These are phyloP conservation scores for Lepilemur septentrionalis DNA, from an alignment of 2,797 vertebrate species.

Conservation along the genomic window DNA sequence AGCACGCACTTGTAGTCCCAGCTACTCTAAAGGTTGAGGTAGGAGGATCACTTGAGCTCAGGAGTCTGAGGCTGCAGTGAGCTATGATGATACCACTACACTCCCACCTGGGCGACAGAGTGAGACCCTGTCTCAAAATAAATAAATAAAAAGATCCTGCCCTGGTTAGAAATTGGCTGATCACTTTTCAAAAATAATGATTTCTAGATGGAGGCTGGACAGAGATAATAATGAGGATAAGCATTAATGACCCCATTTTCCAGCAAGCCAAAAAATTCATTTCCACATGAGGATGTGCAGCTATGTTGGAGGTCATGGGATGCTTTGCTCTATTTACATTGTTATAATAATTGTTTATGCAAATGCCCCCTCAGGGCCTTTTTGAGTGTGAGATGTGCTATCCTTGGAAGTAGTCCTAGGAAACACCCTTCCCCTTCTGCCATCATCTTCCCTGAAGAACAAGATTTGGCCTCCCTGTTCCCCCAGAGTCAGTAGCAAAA, in stretches of 20 bases:
- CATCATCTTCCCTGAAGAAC: neutral
- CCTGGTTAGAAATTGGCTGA: neutral
- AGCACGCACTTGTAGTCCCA: neutral
- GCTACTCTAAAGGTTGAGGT: neutral
- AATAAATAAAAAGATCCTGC: neutral
- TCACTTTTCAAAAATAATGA: slow-evolving; percentile 29
- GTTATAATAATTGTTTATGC: neutral
- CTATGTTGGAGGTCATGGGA: neutral
- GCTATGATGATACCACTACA: neutral
- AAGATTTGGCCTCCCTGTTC: neutral
- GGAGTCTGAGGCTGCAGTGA: too few species aligned
- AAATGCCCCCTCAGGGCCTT: neutral
- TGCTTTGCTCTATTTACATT: neutral
- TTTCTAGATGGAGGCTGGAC: neutral
- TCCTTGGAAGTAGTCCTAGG: neutral
- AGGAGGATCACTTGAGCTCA: neutral
- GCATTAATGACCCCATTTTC: neutral
- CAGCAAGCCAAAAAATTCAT: neutral
- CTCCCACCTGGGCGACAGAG: neutral
- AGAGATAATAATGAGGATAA: neutral
- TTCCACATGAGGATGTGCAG: neutral
- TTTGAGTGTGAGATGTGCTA: neutral
- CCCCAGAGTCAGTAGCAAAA: neutral
- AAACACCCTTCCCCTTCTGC: neutral
- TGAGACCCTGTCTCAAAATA: neutral